A percentile compares a stretch with the other conserved stretches of the same genome.
Evolutionary conservation across 2,113 vertebrate species (phyloP).

Genomic region (Pagrus major): DNA sequence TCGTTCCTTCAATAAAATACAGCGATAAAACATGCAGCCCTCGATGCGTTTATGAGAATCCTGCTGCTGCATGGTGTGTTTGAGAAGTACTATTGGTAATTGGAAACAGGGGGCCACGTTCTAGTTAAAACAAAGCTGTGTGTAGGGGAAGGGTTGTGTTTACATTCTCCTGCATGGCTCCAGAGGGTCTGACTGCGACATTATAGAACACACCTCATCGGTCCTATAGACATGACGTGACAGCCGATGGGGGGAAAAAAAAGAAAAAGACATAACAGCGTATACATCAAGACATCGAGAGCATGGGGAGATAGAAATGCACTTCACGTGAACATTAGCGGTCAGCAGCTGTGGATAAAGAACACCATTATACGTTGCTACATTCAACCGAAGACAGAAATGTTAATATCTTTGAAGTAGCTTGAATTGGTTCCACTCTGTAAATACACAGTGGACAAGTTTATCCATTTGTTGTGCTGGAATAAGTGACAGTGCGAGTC

Average conservation of each 20-base stretch:
- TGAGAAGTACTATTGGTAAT: conserved; percentile 67
- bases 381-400: conserved; percentile 2
- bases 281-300: conserved; percentile 16
- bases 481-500: conserved; percentile 63
- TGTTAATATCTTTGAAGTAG: conserved; percentile 18
- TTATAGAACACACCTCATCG: conserved; percentile 70
- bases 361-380: neutral
- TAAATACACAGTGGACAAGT: conserved; percentile 52
- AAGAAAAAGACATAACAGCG: neutral
- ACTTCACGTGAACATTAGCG: neutral
- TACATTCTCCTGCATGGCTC: conserved; percentile 77
- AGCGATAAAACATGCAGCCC: conserved; percentile 51
- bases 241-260: neutral
- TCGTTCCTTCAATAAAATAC: conserved; percentile 50
- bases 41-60: conserved; percentile 59
- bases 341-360: neutral
- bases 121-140: conserved; percentile 74
- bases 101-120: conserved; percentile 73
- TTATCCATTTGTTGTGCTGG: conserved; percentile 58
- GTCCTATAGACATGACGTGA: conserved; percentile 61
- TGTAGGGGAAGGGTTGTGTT: conserved; percentile 71
- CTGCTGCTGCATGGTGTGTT: conserved; percentile 47
- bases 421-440: conserved; percentile 47
- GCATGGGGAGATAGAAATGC: neutral
- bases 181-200: conserved; percentile 77